Evolutionary conservation across 2,888 invertebrate species (phyloP).

Genomic region (Mycalesis mineus): DNA sequence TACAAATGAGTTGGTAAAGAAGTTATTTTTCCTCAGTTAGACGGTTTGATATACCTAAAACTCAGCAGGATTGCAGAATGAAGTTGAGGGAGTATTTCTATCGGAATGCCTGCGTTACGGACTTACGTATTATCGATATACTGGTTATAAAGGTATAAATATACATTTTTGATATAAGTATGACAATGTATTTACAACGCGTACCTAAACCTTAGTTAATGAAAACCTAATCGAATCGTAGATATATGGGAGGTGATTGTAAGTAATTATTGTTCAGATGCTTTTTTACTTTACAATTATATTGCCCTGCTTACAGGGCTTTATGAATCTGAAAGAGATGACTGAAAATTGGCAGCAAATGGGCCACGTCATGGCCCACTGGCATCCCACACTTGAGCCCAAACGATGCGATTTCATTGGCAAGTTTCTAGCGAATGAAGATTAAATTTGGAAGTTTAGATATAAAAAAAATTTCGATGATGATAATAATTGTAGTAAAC

Average conservation of each 20-base stretch:
- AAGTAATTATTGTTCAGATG: too few relatives aligned
- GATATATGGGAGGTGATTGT: too few relatives aligned
- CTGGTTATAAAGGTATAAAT: constrained; percentile 96
- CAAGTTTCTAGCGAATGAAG: constrained; percentile 86
- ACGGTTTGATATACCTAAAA: constrained; percentile 88
- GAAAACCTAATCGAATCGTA: too few relatives aligned
- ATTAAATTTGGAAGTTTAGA: constrained; percentile 23
- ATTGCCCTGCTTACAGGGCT: constrained; percentile 82
- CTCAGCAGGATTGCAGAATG: constrained; percentile 79
- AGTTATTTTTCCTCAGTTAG: constrained; percentile 77
- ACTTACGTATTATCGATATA: constrained; percentile 92
- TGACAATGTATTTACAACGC: too few relatives aligned
- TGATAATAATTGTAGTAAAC: too few relatives aligned
- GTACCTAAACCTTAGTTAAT: too few relatives aligned
- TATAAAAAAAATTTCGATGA: too few relatives aligned
- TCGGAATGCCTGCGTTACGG: constrained; percentile 85
- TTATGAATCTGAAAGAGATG: constrained; percentile 93
- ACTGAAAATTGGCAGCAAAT: constrained; percentile 92
- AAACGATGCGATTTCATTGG: constrained; percentile 91
- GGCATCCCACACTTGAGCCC: constrained; percentile 87
- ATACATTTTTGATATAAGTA: too few relatives aligned
- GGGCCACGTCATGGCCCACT: constrained; percentile 88
- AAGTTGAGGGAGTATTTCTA: constrained; percentile 89
- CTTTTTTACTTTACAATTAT: too few relatives aligned
- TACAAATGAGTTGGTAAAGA: too few relatives aligned